phyloP scores from a whole-genome alignment of 2,797 vertebrate genomes.

The Melanotaenia boesemani region DNA sequence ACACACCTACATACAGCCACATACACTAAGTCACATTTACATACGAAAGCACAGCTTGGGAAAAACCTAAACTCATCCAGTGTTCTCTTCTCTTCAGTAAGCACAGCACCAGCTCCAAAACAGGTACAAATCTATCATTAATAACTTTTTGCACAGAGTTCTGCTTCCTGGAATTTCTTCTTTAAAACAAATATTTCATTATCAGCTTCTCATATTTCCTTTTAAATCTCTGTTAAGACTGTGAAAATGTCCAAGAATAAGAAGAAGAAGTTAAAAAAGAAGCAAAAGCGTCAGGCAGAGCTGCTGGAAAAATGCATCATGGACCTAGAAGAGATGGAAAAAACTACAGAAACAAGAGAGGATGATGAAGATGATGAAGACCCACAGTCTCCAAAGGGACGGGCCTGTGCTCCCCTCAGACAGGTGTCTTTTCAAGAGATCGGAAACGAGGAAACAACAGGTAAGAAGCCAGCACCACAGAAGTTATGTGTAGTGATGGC shows the following conservation, averaged over 20 bases:
- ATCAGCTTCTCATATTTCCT: background rate
- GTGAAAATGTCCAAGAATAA: slow-evolving; percentile 99
- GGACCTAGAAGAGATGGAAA: slow-evolving; percentile 97
- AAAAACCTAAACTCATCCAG: slow-evolving; percentile 21
- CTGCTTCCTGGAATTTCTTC: slow-evolving; percentile 2
- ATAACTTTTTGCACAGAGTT: background rate
- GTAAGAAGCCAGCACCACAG: slow-evolving; percentile 52
- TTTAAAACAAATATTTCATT: background rate
- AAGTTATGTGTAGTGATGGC: background rate
- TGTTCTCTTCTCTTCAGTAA: slow-evolving; percentile 88
- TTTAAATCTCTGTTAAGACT: slow-evolving; percentile 72
- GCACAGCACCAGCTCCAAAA: slow-evolving; percentile 96
- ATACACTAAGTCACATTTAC: background rate
- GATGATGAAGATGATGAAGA: slow-evolving; percentile 83
- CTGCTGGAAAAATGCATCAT: slow-evolving; percentile 95
- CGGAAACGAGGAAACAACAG: slow-evolving; percentile 70
- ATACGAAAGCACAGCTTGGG: slow-evolving; percentile 13
- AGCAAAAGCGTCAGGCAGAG: slow-evolving; percentile 96
- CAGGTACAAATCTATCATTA: slow-evolving; percentile 83
- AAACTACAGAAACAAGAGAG: slow-evolving; percentile 85
- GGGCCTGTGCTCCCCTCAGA: slow-evolving; percentile 80
- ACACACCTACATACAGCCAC: background rate
- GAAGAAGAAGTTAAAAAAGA: slow-evolving; percentile 99
- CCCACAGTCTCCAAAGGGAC: slow-evolving; percentile 80
- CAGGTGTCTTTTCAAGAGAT: slow-evolving; percentile 85